Conservation (phyloP, 2,888 invertebrate genomes). For the Pyrochroa serraticornis region DNA sequence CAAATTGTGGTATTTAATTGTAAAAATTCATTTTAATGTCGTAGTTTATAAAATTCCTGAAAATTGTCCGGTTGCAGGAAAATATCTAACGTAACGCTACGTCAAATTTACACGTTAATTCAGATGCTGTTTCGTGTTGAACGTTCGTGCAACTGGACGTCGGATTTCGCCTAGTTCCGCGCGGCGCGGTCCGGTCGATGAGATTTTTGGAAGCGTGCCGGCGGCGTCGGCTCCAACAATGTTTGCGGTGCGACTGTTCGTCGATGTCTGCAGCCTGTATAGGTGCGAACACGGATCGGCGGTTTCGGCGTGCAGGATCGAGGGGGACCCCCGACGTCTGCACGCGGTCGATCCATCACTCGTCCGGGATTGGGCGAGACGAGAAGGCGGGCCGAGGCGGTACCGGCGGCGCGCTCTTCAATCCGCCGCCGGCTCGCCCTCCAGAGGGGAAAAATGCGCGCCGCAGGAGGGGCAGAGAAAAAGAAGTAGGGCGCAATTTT, state of each 20-base stretch:
- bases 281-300: slow-evolving; percentile 49
- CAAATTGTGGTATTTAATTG: too few species aligned
- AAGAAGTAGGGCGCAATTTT: slow-evolving; percentile 60
- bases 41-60: too few species aligned
- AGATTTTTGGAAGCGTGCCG: neutral
- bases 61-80: too few species aligned
- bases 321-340: slow-evolving; percentile 49
- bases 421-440: slow-evolving; percentile 59
- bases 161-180: too few species aligned
- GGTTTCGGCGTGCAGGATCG: slow-evolving; percentile 37
- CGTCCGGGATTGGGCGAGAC: slow-evolving; percentile 57
- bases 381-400: slow-evolving; percentile 60
- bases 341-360: slow-evolving; percentile 58
- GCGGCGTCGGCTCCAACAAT: neutral
- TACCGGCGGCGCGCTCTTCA: slow-evolving; percentile 52
- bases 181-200: too few species aligned
- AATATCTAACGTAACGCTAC: too few species aligned
- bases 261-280: slow-evolving; percentile 45
- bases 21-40: too few species aligned
- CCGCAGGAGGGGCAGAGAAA: slow-evolving; percentile 54
- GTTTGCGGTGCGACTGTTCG: slow-evolving; percentile 3
- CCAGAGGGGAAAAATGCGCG: slow-evolving; percentile 61
- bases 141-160: too few species aligned
- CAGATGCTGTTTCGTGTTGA: too few species aligned
- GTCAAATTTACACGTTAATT: too few species aligned